phyloP scores from a whole-genome alignment of 2,113 vertebrate genomes.

The Xiphias gladius region DNA sequence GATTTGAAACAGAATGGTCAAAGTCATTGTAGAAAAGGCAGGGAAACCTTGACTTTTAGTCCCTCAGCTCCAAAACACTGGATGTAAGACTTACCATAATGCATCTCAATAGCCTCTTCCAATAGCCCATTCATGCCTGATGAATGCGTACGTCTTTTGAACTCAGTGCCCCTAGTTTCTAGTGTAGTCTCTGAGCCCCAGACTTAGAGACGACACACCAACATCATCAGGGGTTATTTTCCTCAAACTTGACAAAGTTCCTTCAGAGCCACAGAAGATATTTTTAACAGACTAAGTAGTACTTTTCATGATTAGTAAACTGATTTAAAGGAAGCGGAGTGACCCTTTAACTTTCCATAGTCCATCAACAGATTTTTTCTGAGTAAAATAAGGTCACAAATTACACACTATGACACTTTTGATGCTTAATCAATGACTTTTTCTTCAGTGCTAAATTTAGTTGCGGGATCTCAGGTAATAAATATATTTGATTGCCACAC shows the following conservation, averaged over 20 bases:
- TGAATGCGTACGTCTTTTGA: not conserved
- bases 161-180: not conserved
- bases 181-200: no score
- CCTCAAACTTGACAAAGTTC: not conserved
- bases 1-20: not conserved
- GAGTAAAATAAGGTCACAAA: not conserved
- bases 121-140: not conserved
- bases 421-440: conserved; percentile 1
- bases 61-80: not conserved
- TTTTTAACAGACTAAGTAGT: not conserved
- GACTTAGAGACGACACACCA: not conserved
- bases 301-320: not conserved
- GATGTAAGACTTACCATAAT: not conserved
- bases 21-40: not conserved
- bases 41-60: not conserved
- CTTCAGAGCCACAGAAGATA: not conserved
- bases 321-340: not conserved
- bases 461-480: not conserved
- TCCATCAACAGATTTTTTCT: not conserved
- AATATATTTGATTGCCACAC: not conserved
- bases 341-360: not conserved
- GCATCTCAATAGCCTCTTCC: not conserved
- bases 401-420: not conserved
- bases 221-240: not conserved
- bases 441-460: not conserved